These are phyloP conservation scores for Acanthosepion pharaonis DNA, from an alignment of 2,888 invertebrate genomes.

Conservation along the genomic window DNA sequence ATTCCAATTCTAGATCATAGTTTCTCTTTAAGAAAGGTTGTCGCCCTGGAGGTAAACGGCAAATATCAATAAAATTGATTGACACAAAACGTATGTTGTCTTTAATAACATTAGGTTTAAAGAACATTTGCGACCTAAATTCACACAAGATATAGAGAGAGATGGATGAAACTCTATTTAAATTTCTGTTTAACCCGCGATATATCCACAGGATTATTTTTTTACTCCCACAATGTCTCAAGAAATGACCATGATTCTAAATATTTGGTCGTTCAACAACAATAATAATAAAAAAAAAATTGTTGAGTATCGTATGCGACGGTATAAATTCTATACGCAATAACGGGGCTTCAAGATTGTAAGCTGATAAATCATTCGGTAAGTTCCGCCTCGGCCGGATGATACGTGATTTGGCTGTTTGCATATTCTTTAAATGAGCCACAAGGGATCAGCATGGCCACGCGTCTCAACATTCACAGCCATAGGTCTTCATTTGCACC, in stretches of 20 bases:
- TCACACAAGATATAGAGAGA: no score
- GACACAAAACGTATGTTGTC: no score
- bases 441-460: background rate
- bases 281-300: background rate
- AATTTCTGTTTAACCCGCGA: background rate
- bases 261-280: background rate
- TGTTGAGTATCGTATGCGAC: background rate
- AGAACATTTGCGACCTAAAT: no score
- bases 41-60: no score
- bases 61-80: no score
- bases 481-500: conserved; percentile 20
- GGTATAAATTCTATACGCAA: background rate
- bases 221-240: background rate
- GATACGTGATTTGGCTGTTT: conserved; percentile 23
- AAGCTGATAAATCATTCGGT: background rate
- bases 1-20: no score
- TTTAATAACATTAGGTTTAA: no score
- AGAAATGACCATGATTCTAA: background rate
- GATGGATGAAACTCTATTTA: background rate
- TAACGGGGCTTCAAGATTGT: background rate
- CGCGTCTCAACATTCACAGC: conserved; percentile 6
- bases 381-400: background rate
- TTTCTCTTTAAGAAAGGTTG: no score
- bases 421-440: conserved; percentile 12
- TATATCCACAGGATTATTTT: background rate